Base-by-base conservation (phyloP, 2,797 vertebrate species). In the Buceros bicornis region DNA sequence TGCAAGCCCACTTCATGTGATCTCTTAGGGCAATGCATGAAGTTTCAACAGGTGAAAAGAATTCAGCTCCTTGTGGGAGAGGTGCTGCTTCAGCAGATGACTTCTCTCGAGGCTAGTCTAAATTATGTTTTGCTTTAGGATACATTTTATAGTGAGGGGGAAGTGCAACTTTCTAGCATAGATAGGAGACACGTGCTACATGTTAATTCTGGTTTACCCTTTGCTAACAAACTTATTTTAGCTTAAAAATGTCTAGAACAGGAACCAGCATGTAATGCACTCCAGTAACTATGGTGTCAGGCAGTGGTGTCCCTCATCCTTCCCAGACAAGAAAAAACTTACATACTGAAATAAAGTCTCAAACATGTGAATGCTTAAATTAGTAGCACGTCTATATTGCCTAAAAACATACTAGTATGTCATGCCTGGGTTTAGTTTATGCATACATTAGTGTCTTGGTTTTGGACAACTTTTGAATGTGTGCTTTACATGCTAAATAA, bases 141-240 rank as follows among this genome's bases (percentile, higher is more conserved):
- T 70, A 33, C 6, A 18, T 81, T 89, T 93, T 87, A 48, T 35
- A 48, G 15, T 81, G 54, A 93, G 72, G 70, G 45, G 66, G 60
- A 89, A 72, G 22, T 84, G 82, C 92, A 80, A 86, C 43, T 86
- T 89, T 81, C 35, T 86, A 56, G n/a, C 72, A 43, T 61, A 47
- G 71, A 35, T 31, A 56, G 74, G 45, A 91, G 84, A 73, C 37
- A 73, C 28, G 42, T 86, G 65, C n/a, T 69, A 24, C 61, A 74
- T 87, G 64, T 79, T 90, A 93, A 56, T 89, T 87, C 77, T 73
- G 35, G 65, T 82, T 90, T 82, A 61, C 33, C 31, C 58, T 87
- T 71, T 82, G 24, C 71, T 69, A 67, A 53, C 33, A 22, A 54
- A 13, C 18, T 66, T 70, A 45, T 7, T 82, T 72, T 80, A 70